Evolutionary conservation across 2,797 vertebrate genomes (phyloP).

Genomic region (Threskiornis aethiopicus): DNA sequence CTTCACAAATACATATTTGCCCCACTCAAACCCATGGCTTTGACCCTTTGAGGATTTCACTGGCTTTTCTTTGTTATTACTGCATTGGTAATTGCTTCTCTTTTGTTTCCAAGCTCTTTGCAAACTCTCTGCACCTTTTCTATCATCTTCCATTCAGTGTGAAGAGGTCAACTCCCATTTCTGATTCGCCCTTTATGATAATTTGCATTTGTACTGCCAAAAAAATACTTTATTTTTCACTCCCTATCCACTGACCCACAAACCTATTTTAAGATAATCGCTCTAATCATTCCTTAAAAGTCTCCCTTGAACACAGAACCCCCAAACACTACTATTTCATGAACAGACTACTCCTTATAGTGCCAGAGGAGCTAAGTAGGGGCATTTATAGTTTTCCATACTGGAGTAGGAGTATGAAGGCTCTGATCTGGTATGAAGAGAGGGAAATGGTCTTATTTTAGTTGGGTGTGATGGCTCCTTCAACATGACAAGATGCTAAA

Average conservation of each 20-base stretch:
- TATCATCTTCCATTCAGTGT: neutral
- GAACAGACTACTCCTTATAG: neutral
- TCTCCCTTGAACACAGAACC: neutral
- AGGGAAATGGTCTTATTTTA: neutral
- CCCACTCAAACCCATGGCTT: neutral
- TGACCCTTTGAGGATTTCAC: neutral
- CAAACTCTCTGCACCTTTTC: neutral
- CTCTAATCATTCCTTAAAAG: neutral
- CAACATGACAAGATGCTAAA: neutral
- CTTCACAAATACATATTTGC: neutral
- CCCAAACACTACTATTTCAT: neutral
- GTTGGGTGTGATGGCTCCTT: neutral
- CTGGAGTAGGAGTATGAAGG: neutral
- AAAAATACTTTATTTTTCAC: neutral
- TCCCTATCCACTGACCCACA: neutral
- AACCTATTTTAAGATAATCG: neutral
- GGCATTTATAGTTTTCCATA: neutral
- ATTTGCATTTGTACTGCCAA: neutral
- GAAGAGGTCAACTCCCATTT: neutral
- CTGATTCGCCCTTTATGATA: neutral
- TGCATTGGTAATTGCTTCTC: neutral
- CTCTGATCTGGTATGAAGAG: neutral
- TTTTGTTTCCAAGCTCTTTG: neutral
- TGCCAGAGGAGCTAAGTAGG: neutral
- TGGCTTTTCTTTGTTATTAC: neutral